Evolutionary conservation across 30 jellyfish, hydroid and myxozoan species (phyloP), one percentile per base, ranked within the genome.

Genomic region (Hydractinia symbiolongicarpus): DNA sequence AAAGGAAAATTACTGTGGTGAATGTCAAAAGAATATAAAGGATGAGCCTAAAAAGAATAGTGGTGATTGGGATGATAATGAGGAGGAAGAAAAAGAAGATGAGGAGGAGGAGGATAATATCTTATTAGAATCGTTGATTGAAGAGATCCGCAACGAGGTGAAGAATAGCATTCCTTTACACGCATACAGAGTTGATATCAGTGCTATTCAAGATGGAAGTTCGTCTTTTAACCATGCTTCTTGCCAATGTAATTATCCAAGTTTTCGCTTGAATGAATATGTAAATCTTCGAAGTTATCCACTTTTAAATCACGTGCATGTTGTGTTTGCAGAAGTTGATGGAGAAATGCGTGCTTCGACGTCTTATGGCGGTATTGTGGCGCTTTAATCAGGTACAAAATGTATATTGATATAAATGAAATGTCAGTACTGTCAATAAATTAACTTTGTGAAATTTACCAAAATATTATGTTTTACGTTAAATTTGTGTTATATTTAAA

Each of bases 291-390:
- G 67, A 15, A 83, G 73, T 74, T 86, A 86, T 66, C 95, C 95
- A 55, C 17, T 55, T 21, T 68, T 86, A 64, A 70, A 86, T 75
- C 95, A 86, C 40, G 75, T 86, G 51, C 95, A 86, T 57, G 56
- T 85, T 52, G 81, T 58, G 13, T 82, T 82, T 0, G 88, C 81
- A 49, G 81, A 55, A 6, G 66, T 60, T n/a, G 60, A 5, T 9
- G 95, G 19, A 5, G 67, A 85, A 68, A 69, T 86, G 51, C 4
- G 79, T 40, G 57, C 81, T 11, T 86, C 89, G 95, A 61, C 88
- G 53, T 19, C 74, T 57, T 86, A 86, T 64, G 95, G 95, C 8
- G 95, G 95, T 9, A 72, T 86, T n/a, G 89, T 70, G 4, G 89
- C 95, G 40, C 67, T 85, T 49, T 85, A 67, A 75, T 2, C 7